Evolutionary conservation across 2,797 vertebrate species (phyloP), one percentile per base, ranked within the genome.

Genomic region (Aldrovandia affinis): DNA sequence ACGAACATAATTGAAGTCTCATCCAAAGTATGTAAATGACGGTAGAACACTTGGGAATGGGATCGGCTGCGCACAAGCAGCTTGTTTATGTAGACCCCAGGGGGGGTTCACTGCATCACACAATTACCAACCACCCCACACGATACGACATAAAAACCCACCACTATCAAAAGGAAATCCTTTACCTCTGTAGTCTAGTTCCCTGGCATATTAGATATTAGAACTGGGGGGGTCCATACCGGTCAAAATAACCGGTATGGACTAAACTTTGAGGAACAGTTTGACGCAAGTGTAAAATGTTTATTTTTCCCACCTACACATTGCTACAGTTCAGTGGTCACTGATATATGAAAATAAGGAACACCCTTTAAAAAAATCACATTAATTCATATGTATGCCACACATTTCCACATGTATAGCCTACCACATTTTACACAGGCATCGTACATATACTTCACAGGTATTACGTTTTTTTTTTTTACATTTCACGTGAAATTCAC

Each of bases 191-290:
- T 78, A 83, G 42, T 63, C 54, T 14, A 55, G 83, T 83, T 55
- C 95, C 95, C 93, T 91, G 90, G 93, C 93, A 92, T 93, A 93
- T 90, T 92, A 87, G 94, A 87, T 92, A 92, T 94, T 2, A 90
- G 93, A n/a, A n/a, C n/a, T 94, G 94, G 95, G 30, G 61, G 47
- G n/a, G n/a, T n/a, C n/a, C 50, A 52, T 52, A 4, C 50, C 12
- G 12, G 54, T 57, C 15, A 18, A 2, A 2, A 57, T 50, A 8
- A 57, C 9, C 18, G 15, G 3, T 20, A 12, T 57, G 6, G 54
- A 4, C 54, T 57, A 12, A 57, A 57, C 9, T 57, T 57, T 57
- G 7, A 8, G 54, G 15, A 18, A 57, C 6, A 12, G 2, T 12
- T 57, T 57, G 3, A 57, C 3, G 54, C 54, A 57, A 12, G 54